phyloP scores from a whole-genome alignment of 2,113 vertebrate species.

The Sturnira hondurensis region DNA sequence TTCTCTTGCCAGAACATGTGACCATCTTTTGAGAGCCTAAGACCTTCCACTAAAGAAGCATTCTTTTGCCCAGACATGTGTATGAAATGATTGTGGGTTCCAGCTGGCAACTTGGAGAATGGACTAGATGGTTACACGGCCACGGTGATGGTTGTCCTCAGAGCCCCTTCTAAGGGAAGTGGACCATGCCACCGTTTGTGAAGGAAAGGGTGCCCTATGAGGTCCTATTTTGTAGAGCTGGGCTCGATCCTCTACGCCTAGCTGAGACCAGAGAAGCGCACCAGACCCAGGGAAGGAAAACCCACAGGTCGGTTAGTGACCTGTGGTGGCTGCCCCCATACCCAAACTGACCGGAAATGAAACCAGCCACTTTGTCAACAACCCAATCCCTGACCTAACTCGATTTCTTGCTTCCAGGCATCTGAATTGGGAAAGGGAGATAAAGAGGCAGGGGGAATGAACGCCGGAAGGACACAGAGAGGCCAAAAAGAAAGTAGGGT shows the following conservation, averaged over 20 bases:
- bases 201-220: neutral
- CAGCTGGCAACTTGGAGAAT: neutral
- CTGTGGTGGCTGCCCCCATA: neutral
- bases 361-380: neutral
- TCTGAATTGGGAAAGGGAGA: slow-evolving; percentile 1
- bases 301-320: neutral
- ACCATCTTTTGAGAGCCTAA: neutral
- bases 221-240: neutral
- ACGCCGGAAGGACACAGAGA: neutral
- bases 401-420: neutral
- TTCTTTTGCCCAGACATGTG: neutral
- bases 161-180: neutral
- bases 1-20: neutral
- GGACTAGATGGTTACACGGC: neutral
- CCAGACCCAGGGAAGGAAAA: neutral
- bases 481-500: neutral
- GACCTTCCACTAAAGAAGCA: neutral
- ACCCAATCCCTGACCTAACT: neutral
- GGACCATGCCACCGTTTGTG: neutral
- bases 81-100: neutral
- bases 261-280: neutral
- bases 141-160: neutral
- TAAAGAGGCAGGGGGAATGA: neutral
- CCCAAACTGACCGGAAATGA: neutral
- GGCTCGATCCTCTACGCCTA: neutral